A percentile compares a stretch with the other conserved stretches of the same genome.
Evolutionary conservation across 2,113 vertebrate species (phyloP).

Genomic region (Oophaga pumilio): DNA sequence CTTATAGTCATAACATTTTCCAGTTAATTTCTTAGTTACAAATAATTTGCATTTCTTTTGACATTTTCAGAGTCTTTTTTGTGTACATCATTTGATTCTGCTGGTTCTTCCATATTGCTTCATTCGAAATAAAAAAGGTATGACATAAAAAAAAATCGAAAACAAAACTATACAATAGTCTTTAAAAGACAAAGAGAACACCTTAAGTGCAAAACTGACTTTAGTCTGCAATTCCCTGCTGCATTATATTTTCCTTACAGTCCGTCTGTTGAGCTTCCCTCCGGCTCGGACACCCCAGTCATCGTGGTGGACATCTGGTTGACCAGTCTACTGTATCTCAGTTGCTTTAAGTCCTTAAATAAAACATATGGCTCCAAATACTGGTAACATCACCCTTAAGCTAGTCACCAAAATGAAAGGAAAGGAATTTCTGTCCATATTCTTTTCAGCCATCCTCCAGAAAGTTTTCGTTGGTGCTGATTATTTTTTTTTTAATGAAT

Average conservation of each 20-base stretch:
- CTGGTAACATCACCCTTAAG: neutral
- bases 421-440: neutral
- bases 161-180: slow-evolving; percentile 76
- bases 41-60: slow-evolving; percentile 70
- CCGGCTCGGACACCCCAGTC: slow-evolving; percentile 47
- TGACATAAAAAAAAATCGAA: neutral
- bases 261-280: slow-evolving; percentile 63
- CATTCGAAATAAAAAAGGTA: slow-evolving; percentile 72
- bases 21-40: slow-evolving; percentile 63
- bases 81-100: slow-evolving; percentile 70
- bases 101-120: slow-evolving; percentile 87
- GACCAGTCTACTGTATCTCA: slow-evolving; percentile 60
- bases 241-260: slow-evolving; percentile 70
- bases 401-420: neutral
- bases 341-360: slow-evolving; percentile 56
- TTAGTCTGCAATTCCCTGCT: slow-evolving; percentile 65
- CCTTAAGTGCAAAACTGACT: slow-evolving; percentile 77
- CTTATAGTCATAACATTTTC: slow-evolving; percentile 46
- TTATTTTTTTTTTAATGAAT: neutral
- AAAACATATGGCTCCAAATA: slow-evolving; percentile 31
- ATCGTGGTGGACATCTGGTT: slow-evolving; percentile 58
- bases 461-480: neutral
- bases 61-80: slow-evolving; percentile 72
- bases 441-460: neutral
- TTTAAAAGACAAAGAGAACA: slow-evolving; percentile 69